A percentile compares a stretch with the other conserved stretches of the same genome.
phyloP scores from a whole-genome alignment of 2,888 invertebrate species.

The Acleris literana region DNA sequence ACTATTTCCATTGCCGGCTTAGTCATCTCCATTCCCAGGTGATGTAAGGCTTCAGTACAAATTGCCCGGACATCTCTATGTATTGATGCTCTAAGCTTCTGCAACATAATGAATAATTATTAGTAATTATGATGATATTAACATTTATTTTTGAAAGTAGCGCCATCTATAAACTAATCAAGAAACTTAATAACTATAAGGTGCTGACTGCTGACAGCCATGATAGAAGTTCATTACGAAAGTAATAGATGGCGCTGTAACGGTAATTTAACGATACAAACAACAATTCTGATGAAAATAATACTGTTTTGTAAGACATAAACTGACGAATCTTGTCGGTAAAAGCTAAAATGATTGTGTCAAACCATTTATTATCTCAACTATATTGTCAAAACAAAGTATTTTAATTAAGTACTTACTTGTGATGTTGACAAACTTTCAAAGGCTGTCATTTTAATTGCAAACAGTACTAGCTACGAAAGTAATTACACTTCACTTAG shows the following conservation, averaged over 20 bases:
- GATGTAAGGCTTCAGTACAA: conserved; percentile 80
- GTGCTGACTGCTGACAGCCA: background rate
- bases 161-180: conserved; percentile 46
- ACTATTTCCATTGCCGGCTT: conserved; percentile 83
- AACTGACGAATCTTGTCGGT: too few species aligned
- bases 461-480: background rate
- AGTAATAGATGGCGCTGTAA: conserved; percentile 16
- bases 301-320: background rate
- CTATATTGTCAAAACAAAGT: background rate
- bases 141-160: conserved; percentile 3
- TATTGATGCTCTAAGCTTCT: conserved; percentile 84
- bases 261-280: conserved; percentile 4
- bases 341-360: background rate
- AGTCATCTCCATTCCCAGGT: conserved; percentile 77
- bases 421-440: conserved; percentile 58
- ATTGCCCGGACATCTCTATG: conserved; percentile 82
- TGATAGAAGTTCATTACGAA: background rate
- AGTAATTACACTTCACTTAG: background rate
- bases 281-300: background rate
- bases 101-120: too few species aligned
- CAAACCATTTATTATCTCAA: conserved; percentile 2
- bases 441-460: conserved; percentile 53
- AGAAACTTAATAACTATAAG: conserved; percentile 20
- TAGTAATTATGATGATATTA: background rate
- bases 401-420: conserved; percentile 46